A percentile compares a stretch with the other conserved stretches of the same genome.
phyloP scores from a whole-genome alignment of 1,140 invertebrate genomes.

The Heliconius congener region DNA sequence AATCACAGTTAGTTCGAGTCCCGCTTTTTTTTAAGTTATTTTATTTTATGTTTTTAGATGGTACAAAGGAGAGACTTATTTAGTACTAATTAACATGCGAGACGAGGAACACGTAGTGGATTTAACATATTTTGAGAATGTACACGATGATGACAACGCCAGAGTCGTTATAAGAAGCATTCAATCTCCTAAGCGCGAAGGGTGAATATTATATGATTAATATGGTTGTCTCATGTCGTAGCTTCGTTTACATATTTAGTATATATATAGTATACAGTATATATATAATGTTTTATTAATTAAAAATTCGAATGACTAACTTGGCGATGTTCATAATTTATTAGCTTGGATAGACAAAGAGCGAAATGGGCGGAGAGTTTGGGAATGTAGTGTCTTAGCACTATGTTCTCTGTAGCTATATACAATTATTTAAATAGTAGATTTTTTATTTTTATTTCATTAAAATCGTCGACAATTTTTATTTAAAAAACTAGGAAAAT shows the following conservation, averaged over 20 bases:
- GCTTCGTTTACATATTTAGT: not conserved
- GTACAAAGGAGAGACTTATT: constrained; percentile 57
- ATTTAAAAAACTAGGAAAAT: too few relatives aligned
- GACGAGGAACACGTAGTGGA: constrained; percentile 53
- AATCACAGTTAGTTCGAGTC: too few relatives aligned
- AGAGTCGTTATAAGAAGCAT: constrained; percentile 73
- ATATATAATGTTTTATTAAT: not conserved
- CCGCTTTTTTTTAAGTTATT: too few relatives aligned
- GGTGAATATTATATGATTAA: constrained; percentile 62
- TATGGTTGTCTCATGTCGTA: not conserved
- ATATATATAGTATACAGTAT: too few relatives aligned
- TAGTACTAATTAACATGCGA: constrained; percentile 64
- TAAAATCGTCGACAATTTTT: too few relatives aligned
- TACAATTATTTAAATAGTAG: too few relatives aligned
- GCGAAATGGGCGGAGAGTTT: not conserved
- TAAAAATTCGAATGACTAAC: not conserved
- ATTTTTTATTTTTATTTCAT: too few relatives aligned
- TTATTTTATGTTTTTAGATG: constrained; percentile 49
- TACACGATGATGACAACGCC: constrained; percentile 74
- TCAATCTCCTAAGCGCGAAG: constrained; percentile 64
- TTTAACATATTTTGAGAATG: constrained; percentile 68
- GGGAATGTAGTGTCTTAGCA: too few relatives aligned
- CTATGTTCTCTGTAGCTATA: too few relatives aligned
- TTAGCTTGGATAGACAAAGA: not conserved
- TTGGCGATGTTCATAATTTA: not conserved